Percentiles rank a stretch among this genome's conserved stretches.
These are phyloP conservation scores for Coturnix japonica DNA, from an alignment of 2,113 vertebrate genomes.

Conservation along the genomic window DNA sequence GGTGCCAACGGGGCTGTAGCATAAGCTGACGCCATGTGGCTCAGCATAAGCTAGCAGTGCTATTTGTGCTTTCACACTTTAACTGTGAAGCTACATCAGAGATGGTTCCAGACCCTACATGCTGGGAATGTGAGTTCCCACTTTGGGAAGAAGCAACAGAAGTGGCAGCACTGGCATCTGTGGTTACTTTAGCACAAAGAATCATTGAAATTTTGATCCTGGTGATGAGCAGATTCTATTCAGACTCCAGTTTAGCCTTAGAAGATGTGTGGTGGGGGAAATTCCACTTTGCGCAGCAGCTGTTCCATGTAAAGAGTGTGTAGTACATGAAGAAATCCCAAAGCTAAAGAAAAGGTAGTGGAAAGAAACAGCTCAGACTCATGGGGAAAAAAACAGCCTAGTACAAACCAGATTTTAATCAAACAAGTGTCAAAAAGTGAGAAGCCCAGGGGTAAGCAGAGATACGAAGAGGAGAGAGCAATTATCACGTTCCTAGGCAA, in stretches of 20 bases:
- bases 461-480: neutral
- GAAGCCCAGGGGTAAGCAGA: neutral
- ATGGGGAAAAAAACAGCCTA: neutral
- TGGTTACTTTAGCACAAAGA: neutral
- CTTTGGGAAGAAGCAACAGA: neutral
- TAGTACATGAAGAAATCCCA: neutral
- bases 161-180: neutral
- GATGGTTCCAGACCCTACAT: neutral
- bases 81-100: neutral
- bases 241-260: neutral
- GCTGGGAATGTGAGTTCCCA: neutral
- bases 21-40: conserved; percentile 20
- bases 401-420: neutral
- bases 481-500: neutral
- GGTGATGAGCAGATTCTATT: neutral
- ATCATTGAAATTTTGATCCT: neutral
- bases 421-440: neutral
- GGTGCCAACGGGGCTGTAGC: neutral
- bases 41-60: conserved; percentile 17
- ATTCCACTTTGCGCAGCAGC: neutral
- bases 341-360: neutral
- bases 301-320: neutral
- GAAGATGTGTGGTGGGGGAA: neutral
- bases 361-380: neutral
- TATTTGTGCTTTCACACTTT: conserved; percentile 44